Percentiles rank a stretch among this genome's conserved stretches.
phyloP scores from a whole-genome alignment of 2,888 invertebrate genomes.

The Eupithecia tripunctaria region DNA sequence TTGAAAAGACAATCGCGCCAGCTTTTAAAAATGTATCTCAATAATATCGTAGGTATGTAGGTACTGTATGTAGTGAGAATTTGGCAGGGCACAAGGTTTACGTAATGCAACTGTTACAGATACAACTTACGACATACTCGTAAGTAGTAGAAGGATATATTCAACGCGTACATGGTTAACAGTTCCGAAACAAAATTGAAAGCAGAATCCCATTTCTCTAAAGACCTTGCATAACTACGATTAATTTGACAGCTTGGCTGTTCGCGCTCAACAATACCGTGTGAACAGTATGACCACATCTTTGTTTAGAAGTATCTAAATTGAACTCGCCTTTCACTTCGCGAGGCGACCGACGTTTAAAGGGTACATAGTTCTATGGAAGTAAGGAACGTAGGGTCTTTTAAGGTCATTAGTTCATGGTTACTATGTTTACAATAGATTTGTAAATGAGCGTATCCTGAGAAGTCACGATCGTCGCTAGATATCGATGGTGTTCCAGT shows the following conservation, averaged over 20 bases:
- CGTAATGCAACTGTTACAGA: slow-evolving; percentile 26
- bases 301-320: slow-evolving; percentile 62
- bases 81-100: slow-evolving; percentile 28
- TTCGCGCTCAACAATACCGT: slow-evolving; percentile 66
- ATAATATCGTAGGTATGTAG: slow-evolving; percentile 16
- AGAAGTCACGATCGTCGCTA: neutral
- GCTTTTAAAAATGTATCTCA: neutral
- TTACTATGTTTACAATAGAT: slow-evolving; percentile 46
- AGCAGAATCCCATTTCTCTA: slow-evolving; percentile 49
- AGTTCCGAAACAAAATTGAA: slow-evolving; percentile 28
- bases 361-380: slow-evolving; percentile 60
- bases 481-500: slow-evolving; percentile 2
- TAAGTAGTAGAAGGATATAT: slow-evolving; percentile 26
- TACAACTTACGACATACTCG: slow-evolving; percentile 23
- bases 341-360: slow-evolving; percentile 57
- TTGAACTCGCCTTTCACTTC: slow-evolving; percentile 79
- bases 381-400: slow-evolving; percentile 59
- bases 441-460: slow-evolving; percentile 33
- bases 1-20: no score
- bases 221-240: slow-evolving; percentile 62
- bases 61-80: slow-evolving; percentile 17
- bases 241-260: slow-evolving; percentile 54
- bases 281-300: slow-evolving; percentile 68
- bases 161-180: slow-evolving; percentile 15
- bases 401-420: slow-evolving; percentile 66